Evolutionary conservation across 2,888 invertebrate genomes (phyloP), one percentile per base, ranked within the genome.

Genomic region (Thelaira solivaga): DNA sequence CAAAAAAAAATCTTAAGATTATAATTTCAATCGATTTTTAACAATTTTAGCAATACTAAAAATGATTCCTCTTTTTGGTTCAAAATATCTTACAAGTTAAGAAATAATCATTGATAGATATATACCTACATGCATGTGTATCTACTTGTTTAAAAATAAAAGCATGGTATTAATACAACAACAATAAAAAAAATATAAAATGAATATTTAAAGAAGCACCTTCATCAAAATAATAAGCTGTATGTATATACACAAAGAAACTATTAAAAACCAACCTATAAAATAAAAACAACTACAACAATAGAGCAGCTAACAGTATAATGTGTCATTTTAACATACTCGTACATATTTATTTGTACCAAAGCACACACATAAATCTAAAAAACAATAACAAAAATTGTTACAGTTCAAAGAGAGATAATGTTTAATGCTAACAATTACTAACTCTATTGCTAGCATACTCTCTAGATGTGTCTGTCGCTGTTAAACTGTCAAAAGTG

Each of bases 291-390:
- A 69, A 64, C 31, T 45, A 49, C 11, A 62, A 49, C 47, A 47
- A 39, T n/a, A n/a, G n/a, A n/a, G 5, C 43, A 51, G n/a, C 16
- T 72, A 73, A 73, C 77, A 64, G 69, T 61, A 69, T 51, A 69
- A 64, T 73, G 57, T 73, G 67, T 68, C 34, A 68, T 20, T 47
- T 45, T 68, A 67, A 41, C 43, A 68, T 64, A 16, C 10, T 31
- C 55, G 34, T n/a, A n/a, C n/a, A 55, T 55, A 67, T n/a, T n/a
- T n/a, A n/a, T n/a, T n/a, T n/a, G n/a, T n/a, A n/a, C n/a, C n/a
- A n/a, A n/a, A n/a, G n/a, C n/a, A n/a, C n/a, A 64, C 55, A 69
- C 18, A 5, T 36, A 39, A 31, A 68, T 65, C 64, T 53, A 59
- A 64, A 45, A 18, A 59, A 55, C 34, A 34, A 36, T 22, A 51